A percentile compares a stretch with the other conserved stretches of the same genome.
Evolutionary conservation across 2,113 vertebrate species (phyloP).

Genomic region (Synodontis membranacea): DNA sequence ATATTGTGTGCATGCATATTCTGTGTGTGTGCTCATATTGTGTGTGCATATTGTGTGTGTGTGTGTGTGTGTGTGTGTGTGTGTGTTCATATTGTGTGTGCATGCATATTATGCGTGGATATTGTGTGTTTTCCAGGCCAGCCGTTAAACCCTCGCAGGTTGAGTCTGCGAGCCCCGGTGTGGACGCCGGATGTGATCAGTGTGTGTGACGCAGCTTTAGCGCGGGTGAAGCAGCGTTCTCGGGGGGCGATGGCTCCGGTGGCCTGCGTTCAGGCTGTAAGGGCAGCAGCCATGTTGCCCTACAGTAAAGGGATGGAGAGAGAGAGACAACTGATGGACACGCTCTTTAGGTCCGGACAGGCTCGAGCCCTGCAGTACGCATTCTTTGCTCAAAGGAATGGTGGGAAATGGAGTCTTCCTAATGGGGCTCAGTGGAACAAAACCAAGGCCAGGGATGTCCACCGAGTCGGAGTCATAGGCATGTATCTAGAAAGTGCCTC

Average conservation of each 20-base stretch:
- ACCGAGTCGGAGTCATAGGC: slow-evolving; percentile 84
- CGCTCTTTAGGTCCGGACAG: slow-evolving; percentile 80
- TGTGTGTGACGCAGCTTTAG: slow-evolving; percentile 69
- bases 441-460: slow-evolving; percentile 69
- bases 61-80: slow-evolving; percentile 6
- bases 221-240: slow-evolving; percentile 67
- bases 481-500: slow-evolving; percentile 53
- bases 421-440: slow-evolving; percentile 80
- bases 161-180: slow-evolving; percentile 68
- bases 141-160: slow-evolving; percentile 70
- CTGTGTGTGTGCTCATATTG: slow-evolving; percentile 15
- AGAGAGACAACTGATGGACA: slow-evolving; percentile 75
- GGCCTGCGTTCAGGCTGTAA: slow-evolving; percentile 80
- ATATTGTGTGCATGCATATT: slow-evolving; percentile 38
- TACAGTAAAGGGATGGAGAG: slow-evolving; percentile 73
- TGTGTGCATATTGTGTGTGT: slow-evolving; percentile 14
- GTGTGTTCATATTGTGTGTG: slow-evolving; percentile 40
- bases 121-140: slow-evolving; percentile 64
- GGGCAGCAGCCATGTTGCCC: slow-evolving; percentile 72
- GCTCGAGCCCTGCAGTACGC: slow-evolving; percentile 82
- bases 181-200: slow-evolving; percentile 66
- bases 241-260: slow-evolving; percentile 79
- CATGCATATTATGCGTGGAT: background rate
- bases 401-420: slow-evolving; percentile 76
- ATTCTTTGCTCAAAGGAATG: slow-evolving; percentile 82